These are phyloP conservation scores for Hesperophylax magnus DNA, from an alignment of 1,140 invertebrate genomes.

Conservation along the genomic window DNA sequence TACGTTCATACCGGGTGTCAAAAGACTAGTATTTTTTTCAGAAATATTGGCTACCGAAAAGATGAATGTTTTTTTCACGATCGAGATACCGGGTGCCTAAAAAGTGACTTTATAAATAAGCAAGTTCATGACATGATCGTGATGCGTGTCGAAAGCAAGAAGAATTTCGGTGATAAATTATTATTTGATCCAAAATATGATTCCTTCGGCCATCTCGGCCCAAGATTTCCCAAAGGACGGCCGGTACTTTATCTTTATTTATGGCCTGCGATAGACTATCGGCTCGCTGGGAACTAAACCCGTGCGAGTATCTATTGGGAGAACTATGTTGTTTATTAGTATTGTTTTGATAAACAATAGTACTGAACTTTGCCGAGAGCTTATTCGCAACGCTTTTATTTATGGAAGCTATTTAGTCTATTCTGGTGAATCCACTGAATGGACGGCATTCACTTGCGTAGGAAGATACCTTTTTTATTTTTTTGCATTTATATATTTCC, in stretches of 20 bases:
- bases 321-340: constrained; percentile 8
- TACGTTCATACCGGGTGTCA: too few relatives aligned
- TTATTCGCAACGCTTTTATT: too few relatives aligned
- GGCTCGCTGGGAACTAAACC: background rate
- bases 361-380: background rate
- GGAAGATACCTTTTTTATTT: too few relatives aligned
- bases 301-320: background rate
- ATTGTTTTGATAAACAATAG: constrained; percentile 6
- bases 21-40: too few relatives aligned
- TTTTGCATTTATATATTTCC: too few relatives aligned
- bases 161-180: constrained; percentile 28
- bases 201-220: constrained; percentile 10
- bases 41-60: too few relatives aligned
- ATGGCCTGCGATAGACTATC: constrained; percentile 25
- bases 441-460: too few relatives aligned
- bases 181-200: constrained; percentile 40
- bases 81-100: background rate
- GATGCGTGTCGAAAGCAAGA: constrained; percentile 12
- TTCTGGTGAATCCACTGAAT: too few relatives aligned
- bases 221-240: constrained; percentile 29
- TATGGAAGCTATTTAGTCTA: too few relatives aligned
- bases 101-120: constrained; percentile 30
- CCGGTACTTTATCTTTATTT: constrained; percentile 30
- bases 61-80: background rate
- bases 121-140: background rate